Evolutionary conservation across 2,888 invertebrate species (phyloP).

Genomic region (Embidobia sp.): DNA sequence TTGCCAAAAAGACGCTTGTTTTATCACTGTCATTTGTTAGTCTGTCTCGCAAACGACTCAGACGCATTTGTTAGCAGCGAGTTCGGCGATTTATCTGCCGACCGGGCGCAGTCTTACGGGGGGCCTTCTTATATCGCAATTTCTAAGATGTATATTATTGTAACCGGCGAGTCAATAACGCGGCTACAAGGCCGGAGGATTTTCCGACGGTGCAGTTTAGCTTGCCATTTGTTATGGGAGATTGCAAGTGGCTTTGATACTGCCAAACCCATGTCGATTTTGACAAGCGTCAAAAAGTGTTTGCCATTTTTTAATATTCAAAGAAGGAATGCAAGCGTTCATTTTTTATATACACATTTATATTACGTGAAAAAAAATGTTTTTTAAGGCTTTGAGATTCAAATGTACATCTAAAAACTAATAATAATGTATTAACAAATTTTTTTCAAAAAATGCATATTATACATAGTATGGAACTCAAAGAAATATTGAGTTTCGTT

Average conservation of each 20-base stretch:
- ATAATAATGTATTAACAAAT: too few relatives aligned
- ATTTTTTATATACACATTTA: too few relatives aligned
- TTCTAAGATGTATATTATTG: conserved; percentile 51
- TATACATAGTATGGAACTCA: too few relatives aligned
- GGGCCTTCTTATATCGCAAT: conserved; percentile 49
- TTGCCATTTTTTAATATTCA: too few relatives aligned
- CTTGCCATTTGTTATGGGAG: neutral
- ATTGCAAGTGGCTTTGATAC: neutral
- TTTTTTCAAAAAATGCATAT: too few relatives aligned
- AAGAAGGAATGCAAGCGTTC: too few relatives aligned
- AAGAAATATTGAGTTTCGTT: too few relatives aligned
- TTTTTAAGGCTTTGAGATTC: too few relatives aligned
- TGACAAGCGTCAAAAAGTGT: too few relatives aligned
- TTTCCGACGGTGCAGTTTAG: conserved; percentile 1
- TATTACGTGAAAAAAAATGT: too few relatives aligned
- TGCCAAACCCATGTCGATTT: too few relatives aligned
- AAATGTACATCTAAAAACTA: too few relatives aligned
- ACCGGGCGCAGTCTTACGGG: conserved; percentile 21
- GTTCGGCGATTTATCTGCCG: conserved; percentile 44
- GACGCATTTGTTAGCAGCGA: conserved; percentile 55
- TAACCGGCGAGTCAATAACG: conserved; percentile 41
- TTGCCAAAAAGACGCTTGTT: conserved; percentile 60
- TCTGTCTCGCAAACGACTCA: conserved; percentile 46
- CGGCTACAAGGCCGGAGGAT: conserved; percentile 7
- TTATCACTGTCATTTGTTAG: conserved; percentile 63